Conservation (phyloP, 2,797 vertebrate species). For the Heteromormyrus szaboi region DNA sequence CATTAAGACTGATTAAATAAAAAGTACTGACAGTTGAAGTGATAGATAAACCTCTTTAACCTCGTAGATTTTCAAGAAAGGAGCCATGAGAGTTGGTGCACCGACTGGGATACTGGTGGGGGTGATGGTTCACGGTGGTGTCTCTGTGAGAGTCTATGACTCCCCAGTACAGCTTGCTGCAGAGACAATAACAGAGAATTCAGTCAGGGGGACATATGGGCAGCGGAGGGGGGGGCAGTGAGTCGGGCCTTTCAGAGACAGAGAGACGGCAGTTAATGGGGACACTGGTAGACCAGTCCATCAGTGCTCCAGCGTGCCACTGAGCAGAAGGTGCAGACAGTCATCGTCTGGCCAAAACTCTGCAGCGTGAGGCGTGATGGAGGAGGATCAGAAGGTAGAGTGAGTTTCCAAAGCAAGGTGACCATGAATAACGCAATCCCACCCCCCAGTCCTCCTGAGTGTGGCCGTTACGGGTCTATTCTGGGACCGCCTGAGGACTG, state of each 20-base stretch:
- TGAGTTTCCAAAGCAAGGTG: conserved; percentile 32
- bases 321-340: not conserved
- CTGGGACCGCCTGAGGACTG: conserved; percentile 30
- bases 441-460: conserved; percentile 26
- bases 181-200: not conserved
- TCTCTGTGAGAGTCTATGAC: not conserved
- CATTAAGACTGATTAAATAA: not conserved
- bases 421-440: conserved; percentile 43
- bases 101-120: not conserved
- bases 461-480: conserved; percentile 39
- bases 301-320: not conserved
- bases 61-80: not conserved
- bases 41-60: not conserved
- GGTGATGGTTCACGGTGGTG: not conserved
- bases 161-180: not conserved
- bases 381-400: not conserved
- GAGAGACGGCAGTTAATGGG: not conserved
- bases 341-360: not conserved
- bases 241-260: not conserved
- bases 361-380: conserved; percentile 20
- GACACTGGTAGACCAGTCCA: not conserved
- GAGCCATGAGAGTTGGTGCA: not conserved
- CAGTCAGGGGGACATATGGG: conserved; percentile 7
- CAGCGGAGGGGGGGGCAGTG: not conserved
- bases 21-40: not conserved